A percentile compares a stretch with the other conserved stretches of the same genome.
Conservation (phyloP, 2,113 vertebrate species). For the Gymnarchus niloticus region DNA sequence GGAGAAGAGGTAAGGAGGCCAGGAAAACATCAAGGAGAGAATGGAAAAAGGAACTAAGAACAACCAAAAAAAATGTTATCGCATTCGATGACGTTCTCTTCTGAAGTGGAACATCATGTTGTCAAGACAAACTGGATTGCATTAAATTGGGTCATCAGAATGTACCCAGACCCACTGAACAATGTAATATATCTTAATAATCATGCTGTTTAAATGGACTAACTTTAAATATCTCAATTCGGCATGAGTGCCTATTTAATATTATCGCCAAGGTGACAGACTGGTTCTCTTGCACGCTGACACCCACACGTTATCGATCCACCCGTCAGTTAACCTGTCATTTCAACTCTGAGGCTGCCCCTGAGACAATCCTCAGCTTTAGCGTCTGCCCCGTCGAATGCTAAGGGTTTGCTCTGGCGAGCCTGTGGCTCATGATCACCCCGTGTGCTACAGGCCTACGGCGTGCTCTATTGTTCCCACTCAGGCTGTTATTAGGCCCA, state of each 20-base stretch:
- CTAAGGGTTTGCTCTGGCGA: not conserved
- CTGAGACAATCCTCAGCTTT: not conserved
- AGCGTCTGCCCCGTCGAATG: not conserved
- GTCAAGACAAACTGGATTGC: slow-evolving; percentile 1
- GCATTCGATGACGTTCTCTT: not conserved
- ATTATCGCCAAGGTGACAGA: not conserved
- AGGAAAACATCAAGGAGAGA: not conserved
- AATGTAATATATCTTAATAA: not conserved
- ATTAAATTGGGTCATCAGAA: not conserved
- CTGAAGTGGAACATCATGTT: not conserved
- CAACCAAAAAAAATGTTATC: not conserved
- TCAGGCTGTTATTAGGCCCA: not conserved
- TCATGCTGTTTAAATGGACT: not conserved
- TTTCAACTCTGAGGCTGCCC: not conserved
- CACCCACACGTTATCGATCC: not conserved
- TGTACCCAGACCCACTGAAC: not conserved
- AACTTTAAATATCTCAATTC: not conserved
- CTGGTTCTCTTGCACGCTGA: not conserved
- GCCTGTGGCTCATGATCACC: not conserved
- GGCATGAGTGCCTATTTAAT: not conserved
- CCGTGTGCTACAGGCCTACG: not conserved
- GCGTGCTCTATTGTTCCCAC: not conserved
- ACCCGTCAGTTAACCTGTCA: not conserved
- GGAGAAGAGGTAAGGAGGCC: not conserved
- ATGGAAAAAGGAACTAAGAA: too few relatives aligned